Conservation (phyloP, 1,140 invertebrate genomes). For the Pseudomyrmex gracilis region DNA sequence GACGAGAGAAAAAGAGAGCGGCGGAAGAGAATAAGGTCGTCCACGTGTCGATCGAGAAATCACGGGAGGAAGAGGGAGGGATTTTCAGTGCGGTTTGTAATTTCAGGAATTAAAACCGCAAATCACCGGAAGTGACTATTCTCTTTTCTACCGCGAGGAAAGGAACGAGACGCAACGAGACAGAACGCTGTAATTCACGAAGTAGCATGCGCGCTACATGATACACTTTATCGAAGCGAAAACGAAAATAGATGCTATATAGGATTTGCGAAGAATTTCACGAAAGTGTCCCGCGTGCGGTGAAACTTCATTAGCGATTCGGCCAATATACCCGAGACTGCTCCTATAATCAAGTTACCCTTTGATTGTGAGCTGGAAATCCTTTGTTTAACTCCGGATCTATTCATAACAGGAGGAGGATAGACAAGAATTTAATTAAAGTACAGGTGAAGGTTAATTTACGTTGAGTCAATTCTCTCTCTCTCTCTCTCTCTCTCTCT, state of each 20-base stretch:
- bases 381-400: conserved; percentile 20
- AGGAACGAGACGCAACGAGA: background rate
- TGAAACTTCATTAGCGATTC: conserved; percentile 51
- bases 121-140: conserved; percentile 18
- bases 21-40: conserved; percentile 46
- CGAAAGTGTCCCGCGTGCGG: conserved; percentile 34
- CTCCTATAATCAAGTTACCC: conserved; percentile 3
- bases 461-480: too few species aligned
- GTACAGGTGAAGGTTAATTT: too few species aligned
- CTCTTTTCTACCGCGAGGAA: conserved; percentile 13
- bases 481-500: too few species aligned
- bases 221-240: conserved; percentile 8
- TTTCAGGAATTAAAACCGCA: conserved; percentile 16
- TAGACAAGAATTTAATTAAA: background rate
- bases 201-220: background rate
- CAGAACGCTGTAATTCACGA: conserved; percentile 9
- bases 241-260: conserved; percentile 40
- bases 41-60: conserved; percentile 43
- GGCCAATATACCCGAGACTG: conserved; percentile 18
- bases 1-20: conserved; percentile 28
- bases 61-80: background rate
- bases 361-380: conserved; percentile 6
- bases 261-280: background rate
- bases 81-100: conserved; percentile 31
- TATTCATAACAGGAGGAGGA: conserved; percentile 1